Evolutionary conservation across 2,888 invertebrate genomes (phyloP).

Genomic region (Harpalus rubripes): DNA sequence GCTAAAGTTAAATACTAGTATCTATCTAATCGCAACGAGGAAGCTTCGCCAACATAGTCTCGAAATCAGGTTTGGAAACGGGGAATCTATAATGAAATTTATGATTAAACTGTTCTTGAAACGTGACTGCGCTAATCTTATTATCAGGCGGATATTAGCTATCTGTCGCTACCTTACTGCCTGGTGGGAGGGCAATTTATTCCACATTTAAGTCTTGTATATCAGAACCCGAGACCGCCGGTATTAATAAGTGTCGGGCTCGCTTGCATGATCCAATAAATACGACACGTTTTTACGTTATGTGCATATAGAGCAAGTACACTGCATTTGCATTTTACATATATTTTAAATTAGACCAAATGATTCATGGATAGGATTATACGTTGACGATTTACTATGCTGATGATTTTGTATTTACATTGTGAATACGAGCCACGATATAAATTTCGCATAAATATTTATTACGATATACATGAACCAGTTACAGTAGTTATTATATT

Average conservation of each 20-base stretch:
- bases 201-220: slow-evolving; percentile 55
- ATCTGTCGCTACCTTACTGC: slow-evolving; percentile 55
- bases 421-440: not conserved
- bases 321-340: slow-evolving; percentile 62
- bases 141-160: slow-evolving; percentile 66
- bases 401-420: slow-evolving; percentile 34
- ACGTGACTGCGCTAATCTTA: slow-evolving; percentile 66
- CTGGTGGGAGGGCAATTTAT: slow-evolving; percentile 64
- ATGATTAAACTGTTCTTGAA: slow-evolving; percentile 62
- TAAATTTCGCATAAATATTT: not conserved
- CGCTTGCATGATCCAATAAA: slow-evolving; percentile 61
- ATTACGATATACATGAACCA: no score
- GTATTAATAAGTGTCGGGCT: slow-evolving; percentile 64
- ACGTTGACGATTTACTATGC: not conserved
- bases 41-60: slow-evolving; percentile 31
- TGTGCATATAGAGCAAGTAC: slow-evolving; percentile 27
- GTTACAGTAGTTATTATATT: no score
- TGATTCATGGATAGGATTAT: slow-evolving; percentile 52
- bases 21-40: not conserved
- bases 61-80: slow-evolving; percentile 43
- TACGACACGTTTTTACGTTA: slow-evolving; percentile 49
- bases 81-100: slow-evolving; percentile 67
- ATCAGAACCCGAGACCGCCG: slow-evolving; percentile 69
- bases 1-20: slow-evolving; percentile 14
- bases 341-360: slow-evolving; percentile 60